Base-by-base conservation (phyloP, 2,888 invertebrate genomes). In the Melanostoma scalare region DNA sequence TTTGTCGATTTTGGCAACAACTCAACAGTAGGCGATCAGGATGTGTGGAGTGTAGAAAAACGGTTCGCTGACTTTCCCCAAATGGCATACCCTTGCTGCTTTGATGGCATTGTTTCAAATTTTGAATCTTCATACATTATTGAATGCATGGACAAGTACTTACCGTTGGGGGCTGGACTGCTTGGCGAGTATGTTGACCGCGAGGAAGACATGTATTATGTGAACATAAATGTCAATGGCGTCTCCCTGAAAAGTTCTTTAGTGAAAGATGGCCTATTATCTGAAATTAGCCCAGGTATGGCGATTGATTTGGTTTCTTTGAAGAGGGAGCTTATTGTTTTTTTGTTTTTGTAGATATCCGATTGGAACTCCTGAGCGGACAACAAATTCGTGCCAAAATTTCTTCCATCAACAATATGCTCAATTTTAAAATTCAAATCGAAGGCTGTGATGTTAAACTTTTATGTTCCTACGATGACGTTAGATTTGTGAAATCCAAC, bases 1-100 rank as follows among this genome's bases (percentile, higher is more conserved):
- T 96, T 95, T 88, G 93, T 96, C 0, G 96, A 96, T 90, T 96
- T 95, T 87, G 96, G 96, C 3, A 96, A 96, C 87, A 93, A 93
- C 72, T 93, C 94, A 48, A 91, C 93, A 0, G 94, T 96, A 0
- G 93, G 93, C 55, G 92, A 92, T 0, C 92, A 91, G 78, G 94
- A 95, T 86, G 93, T 96, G 33, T 96, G 94, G 93, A 93, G 94
- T 63, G 91, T 96, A 76, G 95, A 96, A 86, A 92, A 92, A 56
- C 93, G 94, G 78, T 93, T 95, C 80, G 92, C 94, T 89, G 92
- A 92, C 3, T 89, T 95, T 30, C 95, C 96, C 0, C 93, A 93
- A 65, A 94, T 96, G 93, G 95, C 95, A 0, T 91, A 96, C 0
- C 92, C 93, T 63, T 96, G 96, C 88, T 92, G 93, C 0, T 90